A percentile compares a stretch with the other conserved stretches of the same genome.
These are phyloP conservation scores for Arctia plantaginis DNA, from an alignment of 2,888 invertebrate species.

Conservation along the genomic window DNA sequence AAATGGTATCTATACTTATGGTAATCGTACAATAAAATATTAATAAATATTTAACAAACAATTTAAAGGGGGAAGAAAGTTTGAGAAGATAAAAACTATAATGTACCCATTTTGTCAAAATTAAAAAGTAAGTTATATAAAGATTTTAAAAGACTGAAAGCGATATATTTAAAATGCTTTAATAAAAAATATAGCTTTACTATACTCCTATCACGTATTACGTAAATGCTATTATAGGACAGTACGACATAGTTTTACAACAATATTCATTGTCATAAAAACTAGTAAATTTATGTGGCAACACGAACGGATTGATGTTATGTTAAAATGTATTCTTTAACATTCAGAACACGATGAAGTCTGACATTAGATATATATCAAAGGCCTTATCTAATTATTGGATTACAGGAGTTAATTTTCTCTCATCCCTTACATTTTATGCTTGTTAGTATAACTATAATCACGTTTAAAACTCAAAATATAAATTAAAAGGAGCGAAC, in stretches of 20 bases:
- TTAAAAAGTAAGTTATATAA: too few relatives aligned
- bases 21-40: too few relatives aligned
- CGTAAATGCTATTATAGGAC: conserved; percentile 1
- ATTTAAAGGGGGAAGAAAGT: too few relatives aligned
- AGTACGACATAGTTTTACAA: background rate
- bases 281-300: conserved; percentile 6
- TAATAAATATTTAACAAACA: too few relatives aligned
- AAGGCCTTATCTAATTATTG: background rate
- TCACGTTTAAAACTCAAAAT: too few relatives aligned
- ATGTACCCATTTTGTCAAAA: too few relatives aligned
- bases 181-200: background rate
- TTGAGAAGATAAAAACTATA: too few relatives aligned
- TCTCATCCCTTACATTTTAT: background rate
- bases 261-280: conserved; percentile 9
- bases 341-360: background rate
- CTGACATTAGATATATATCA: background rate
- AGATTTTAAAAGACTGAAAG: too few relatives aligned
- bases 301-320: background rate
- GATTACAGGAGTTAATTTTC: background rate
- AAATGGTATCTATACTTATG: too few relatives aligned
- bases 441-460: background rate
- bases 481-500: background rate
- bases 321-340: conserved; percentile 4
- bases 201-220: background rate
- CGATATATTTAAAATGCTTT: too few relatives aligned